Conservation (phyloP, 2,113 vertebrate genomes). For the Stigmatopora nigra region DNA sequence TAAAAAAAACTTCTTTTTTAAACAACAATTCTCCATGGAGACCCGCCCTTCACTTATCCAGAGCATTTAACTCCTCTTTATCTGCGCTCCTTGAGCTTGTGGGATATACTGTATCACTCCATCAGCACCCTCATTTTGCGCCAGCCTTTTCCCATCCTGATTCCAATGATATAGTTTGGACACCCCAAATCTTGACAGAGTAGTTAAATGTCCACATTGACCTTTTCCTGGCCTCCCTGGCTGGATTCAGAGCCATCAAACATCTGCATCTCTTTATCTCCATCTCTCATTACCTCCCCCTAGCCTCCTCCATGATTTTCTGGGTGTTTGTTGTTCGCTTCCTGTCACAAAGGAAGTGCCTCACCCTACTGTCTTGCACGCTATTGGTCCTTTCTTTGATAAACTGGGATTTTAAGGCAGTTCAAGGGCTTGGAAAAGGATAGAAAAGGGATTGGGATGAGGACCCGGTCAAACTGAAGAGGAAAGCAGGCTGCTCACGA, state of each 20-base stretch:
- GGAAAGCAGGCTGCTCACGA: background rate
- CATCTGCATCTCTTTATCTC: conserved; percentile 40
- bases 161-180: too few relatives aligned
- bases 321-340: conserved; percentile 66
- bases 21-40: conserved; percentile 45
- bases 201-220: conserved; percentile 13
- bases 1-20: conserved; percentile 21
- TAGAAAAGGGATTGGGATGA: conserved; percentile 41
- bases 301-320: conserved; percentile 20
- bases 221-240: conserved; percentile 28
- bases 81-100: conserved; percentile 41
- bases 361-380: conserved; percentile 61
- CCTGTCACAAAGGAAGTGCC: conserved; percentile 75
- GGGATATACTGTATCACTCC: conserved; percentile 19
- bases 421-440: background rate
- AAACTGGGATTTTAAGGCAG: conserved; percentile 51
- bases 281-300: conserved; percentile 19
- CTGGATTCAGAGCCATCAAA: conserved; percentile 21
- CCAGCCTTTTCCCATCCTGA: conserved; percentile 10
- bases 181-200: background rate
- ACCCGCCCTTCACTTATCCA: conserved; percentile 34
- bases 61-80: conserved; percentile 26
- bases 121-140: conserved; percentile 33
- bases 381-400: conserved; percentile 54
- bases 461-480: conserved; percentile 11